These are phyloP conservation scores for Dasysyrphus tricinctus DNA, from an alignment of 2,888 invertebrate genomes.

Conservation along the genomic window DNA sequence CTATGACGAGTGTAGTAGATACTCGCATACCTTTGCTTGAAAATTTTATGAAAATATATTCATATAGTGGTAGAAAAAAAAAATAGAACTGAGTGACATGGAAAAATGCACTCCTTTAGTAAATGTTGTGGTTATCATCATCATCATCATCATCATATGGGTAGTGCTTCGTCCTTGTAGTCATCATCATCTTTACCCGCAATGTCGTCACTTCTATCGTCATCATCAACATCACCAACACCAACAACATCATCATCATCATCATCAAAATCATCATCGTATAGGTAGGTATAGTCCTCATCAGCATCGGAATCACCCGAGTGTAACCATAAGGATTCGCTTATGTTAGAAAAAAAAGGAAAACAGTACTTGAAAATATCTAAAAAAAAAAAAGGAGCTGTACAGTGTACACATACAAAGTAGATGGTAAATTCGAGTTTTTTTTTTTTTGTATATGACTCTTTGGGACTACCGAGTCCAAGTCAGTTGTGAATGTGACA, in stretches of 20 bases:
- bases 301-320: conserved; percentile 50
- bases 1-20: not conserved
- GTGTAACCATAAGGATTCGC: conserved; percentile 50
- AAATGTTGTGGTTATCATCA: conserved; percentile 55
- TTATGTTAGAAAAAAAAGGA: conserved; percentile 36
- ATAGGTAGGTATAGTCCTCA: conserved; percentile 30
- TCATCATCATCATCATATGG: conserved; percentile 29
- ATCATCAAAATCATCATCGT: conserved; percentile 44
- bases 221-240: conserved; percentile 28
- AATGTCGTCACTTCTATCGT: conserved; percentile 20
- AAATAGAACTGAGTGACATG: conserved; percentile 8
- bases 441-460: conserved; percentile 17
- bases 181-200: conserved; percentile 32
- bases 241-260: conserved; percentile 22
- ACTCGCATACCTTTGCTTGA: conserved; percentile 2
- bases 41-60: conserved; percentile 8
- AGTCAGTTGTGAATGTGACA: conserved; percentile 55
- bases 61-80: not conserved
- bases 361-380: conserved; percentile 13
- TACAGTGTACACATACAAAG: conserved; percentile 31
- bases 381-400: conserved; percentile 27
- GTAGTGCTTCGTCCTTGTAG: conserved; percentile 35
- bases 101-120: conserved; percentile 20
- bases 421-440: not conserved
- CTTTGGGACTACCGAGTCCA: conserved; percentile 39